These are phyloP conservation scores for Stenopsyche tienmushanensis DNA, from an alignment of 1,140 invertebrate genomes.

Conservation along the genomic window DNA sequence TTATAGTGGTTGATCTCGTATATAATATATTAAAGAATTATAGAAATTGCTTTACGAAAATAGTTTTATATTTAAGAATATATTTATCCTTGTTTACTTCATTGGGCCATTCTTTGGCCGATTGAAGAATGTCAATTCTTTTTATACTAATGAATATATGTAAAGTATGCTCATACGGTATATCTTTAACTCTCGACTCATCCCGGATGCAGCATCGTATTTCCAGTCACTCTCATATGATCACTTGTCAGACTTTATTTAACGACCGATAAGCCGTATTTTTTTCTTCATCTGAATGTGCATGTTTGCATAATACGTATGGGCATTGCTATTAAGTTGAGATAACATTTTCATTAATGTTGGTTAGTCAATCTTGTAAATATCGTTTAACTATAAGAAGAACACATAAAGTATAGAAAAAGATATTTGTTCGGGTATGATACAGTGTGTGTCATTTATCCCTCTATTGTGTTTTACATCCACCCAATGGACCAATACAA, in stretches of 20 bases:
- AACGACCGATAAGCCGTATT: background rate
- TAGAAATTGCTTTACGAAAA: constrained; percentile 29
- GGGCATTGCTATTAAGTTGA: constrained; percentile 24
- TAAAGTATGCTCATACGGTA: constrained; percentile 29
- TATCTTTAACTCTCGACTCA: constrained; percentile 6
- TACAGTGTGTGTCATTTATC: background rate
- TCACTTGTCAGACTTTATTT: background rate
- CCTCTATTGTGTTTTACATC: constrained; percentile 38
- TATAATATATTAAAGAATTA: constrained; percentile 37
- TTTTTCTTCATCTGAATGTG: background rate
- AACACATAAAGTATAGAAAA: constrained; percentile 35
- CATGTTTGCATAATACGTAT: constrained; percentile 6
- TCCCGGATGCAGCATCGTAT: too few relatives aligned
- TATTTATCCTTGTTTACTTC: constrained; percentile 31
- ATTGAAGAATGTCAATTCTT: constrained; percentile 38
- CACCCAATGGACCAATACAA: constrained; percentile 41
- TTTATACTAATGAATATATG: constrained; percentile 34
- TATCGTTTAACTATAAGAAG: constrained; percentile 33
- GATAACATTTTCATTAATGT: constrained; percentile 36
- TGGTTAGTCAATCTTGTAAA: constrained; percentile 41
- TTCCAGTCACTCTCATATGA: background rate
- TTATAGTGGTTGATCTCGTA: constrained; percentile 41
- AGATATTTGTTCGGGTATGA: constrained; percentile 22
- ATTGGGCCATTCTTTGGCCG: constrained; percentile 8
- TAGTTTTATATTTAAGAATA: constrained; percentile 30